Base-by-base conservation (phyloP, 2,888 invertebrate species). In the Omphaloscelis lunosa region DNA sequence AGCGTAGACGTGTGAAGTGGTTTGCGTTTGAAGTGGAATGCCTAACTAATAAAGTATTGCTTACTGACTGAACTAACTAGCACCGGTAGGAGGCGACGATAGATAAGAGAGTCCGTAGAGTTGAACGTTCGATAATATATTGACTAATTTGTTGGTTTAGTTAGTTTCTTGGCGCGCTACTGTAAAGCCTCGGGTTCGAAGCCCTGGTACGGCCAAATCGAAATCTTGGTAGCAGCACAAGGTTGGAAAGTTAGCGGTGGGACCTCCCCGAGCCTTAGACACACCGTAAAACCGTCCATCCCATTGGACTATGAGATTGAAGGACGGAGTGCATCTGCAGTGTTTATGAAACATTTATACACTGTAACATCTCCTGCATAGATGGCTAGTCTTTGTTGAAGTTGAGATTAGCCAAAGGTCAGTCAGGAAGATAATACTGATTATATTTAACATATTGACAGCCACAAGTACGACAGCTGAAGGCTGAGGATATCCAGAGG, bases 401-500 rank as follows among this genome's bases (percentile, higher is more conserved):
- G 7, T 70, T 23, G 23, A 39, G 27, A 9, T 17, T 51, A 2
- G 2, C 0, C 2, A 23, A 29, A 6, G 17, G 29, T 15, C n/a
- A 17, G 12, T 29, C 27, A 59, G 61, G 5, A 7, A 4, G 27
- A 20, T 45, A 66, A 51, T 51, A 51, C 51, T 15, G 5, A 41
- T 17, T 63, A n/a, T 56, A 0, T 63, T 76, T 15, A 27, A 77
- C 12, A 9, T 88, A 76, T 85, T 88, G 85, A 79, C 87, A 92
- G 83, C 83, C 20, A 88, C 86, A 91, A 75, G 82, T 83, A 78
- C 92, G 93, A 53, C 93, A 95, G 83, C 80, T 95, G 73, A 89
- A 92, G 66, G 86, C 89, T 8, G 93, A 91, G 58, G 94, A 95
- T 58, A 89, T 95, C 48, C 96, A 96, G 87, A 95, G 93, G 83